Base-by-base conservation (phyloP, 1,140 invertebrate species). In the Pseudomyrmex gracilis region DNA sequence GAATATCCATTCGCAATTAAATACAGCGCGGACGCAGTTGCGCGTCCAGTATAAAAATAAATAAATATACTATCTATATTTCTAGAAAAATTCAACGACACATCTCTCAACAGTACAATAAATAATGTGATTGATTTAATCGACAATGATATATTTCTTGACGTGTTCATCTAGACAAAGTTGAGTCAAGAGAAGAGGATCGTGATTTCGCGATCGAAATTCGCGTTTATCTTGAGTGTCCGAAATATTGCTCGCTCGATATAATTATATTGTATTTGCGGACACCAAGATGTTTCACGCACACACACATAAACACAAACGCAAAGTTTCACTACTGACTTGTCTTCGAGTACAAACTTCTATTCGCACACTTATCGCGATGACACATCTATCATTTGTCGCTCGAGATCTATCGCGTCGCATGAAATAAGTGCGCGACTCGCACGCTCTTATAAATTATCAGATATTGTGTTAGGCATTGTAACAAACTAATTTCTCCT, bases 41-140 rank as follows among this genome's bases (percentile, higher is more conserved):
- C 34, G 51, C 49, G 73, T 86, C 53, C 70, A 84, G 90, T 91
- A 91, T 85, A 91, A 91, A 91, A 91, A 91, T 91, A 91, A 91
- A 89, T 89, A 89, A 90, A 87, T 91, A 88, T 91, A 87, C 83
- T 91, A 85, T 87, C 86, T 89, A 90, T 89, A 90, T 82, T 71
- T 73, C 87, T 83, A 58, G 57, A 47, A 22, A 73, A 85, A 83
- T 88, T 67, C 55, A 88, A 88, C 77, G 71, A 87, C 61, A 74
- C 49, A 34, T 71, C 63, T 58, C 47, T 77, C 74, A 87, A 84
- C 51, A 45, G 49, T 74, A 73, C 63, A 71, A 67, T 60, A 73
- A 87, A n/a, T 70, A 87, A 84, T 73, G 66, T 49, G 87, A 87
- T 74, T 24, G 9, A n/a, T n/a, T 67, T 68, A 84, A 87, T 77